Base-by-base conservation (phyloP, 1,140 invertebrate species). In the Cydia splendana region DNA sequence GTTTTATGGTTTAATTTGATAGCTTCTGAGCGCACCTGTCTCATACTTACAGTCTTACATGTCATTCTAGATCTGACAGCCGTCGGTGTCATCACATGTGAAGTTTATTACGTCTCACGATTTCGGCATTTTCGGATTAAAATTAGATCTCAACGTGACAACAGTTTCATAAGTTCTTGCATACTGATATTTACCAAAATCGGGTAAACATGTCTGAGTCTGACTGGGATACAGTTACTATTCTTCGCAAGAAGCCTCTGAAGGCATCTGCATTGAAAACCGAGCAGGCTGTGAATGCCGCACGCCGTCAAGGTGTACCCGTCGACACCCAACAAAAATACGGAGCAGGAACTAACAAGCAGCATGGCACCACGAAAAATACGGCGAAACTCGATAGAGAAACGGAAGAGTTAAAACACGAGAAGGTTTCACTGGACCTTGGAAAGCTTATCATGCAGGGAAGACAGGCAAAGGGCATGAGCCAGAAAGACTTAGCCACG, bases 401-500 rank as follows among this genome's bases (percentile, higher is more conserved):
- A 94, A 99, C 98, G 65, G 99, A 99, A 91, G 98, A 99, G 95
- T 94, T 99, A 77, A 97, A 97, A 84, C 99, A 99, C 93, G 97
- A 99, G 69, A 97, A 96, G 87, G 96, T 99, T 75, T 95, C 97
- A 1, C 88, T 98, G 57, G 97, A 98, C 93, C 95, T 99, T 71
- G 97, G 97, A 2, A 97, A 97, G 93, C 93, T 98, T 10, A 99
- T 99, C 85, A 98, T 99, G 94, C 98, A 99, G 94, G 98, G 97
- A 24, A 95, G 99, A 74, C 97, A 98, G 85, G 94, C 95, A 38
- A 99, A 99, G 94, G 97, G 96, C 65, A 94, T 98, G 91, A 99
- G 98, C 79, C 99, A 99, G 92, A 99, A 99, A 94, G 99, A 99
- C 87, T 95, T 99, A 81, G 98, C 99, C 18, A 99, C 98, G 65